phyloP scores from a whole-genome alignment of 2,888 invertebrate species.

The Acleris sparsana region DNA sequence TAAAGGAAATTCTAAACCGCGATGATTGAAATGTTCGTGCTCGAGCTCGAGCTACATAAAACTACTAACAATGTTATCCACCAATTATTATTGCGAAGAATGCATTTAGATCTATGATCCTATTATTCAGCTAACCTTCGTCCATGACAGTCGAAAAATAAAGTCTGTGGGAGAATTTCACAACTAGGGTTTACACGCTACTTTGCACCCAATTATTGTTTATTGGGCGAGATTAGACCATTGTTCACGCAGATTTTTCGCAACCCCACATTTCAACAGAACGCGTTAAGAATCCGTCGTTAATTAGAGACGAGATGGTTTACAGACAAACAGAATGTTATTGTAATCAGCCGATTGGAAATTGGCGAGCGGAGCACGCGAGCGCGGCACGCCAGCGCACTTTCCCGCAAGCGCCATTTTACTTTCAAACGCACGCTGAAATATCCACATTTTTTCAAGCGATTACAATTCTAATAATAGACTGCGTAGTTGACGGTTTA shows the following conservation, averaged over 20 bases:
- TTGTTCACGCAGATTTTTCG: constrained; percentile 39
- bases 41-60: too few relatives aligned
- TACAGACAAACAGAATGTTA: constrained; percentile 46
- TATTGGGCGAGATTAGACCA: constrained; percentile 43
- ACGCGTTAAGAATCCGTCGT: constrained; percentile 8
- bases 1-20: too few relatives aligned
- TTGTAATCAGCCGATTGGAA: constrained; percentile 70
- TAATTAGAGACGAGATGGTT: constrained; percentile 18
- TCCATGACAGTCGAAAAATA: constrained; percentile 39
- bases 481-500: constrained; percentile 41
- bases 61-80: too few relatives aligned
- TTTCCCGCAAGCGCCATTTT: constrained; percentile 75
- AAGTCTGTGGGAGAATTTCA: constrained; percentile 47
- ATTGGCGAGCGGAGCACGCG: constrained; percentile 61
- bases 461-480: constrained; percentile 40
- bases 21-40: too few relatives aligned
- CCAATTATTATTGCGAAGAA: constrained; percentile 2
- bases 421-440: constrained; percentile 79
- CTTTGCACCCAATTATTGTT: constrained; percentile 50
- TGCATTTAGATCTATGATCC: neutral
- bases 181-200: constrained; percentile 42
- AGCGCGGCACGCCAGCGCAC: constrained; percentile 55
- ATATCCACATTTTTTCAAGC: constrained; percentile 57
- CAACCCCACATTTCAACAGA: constrained; percentile 19
- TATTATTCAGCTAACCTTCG: constrained; percentile 41